Conservation (phyloP, 2,797 vertebrate genomes). For the Fringilla coelebs region DNA sequence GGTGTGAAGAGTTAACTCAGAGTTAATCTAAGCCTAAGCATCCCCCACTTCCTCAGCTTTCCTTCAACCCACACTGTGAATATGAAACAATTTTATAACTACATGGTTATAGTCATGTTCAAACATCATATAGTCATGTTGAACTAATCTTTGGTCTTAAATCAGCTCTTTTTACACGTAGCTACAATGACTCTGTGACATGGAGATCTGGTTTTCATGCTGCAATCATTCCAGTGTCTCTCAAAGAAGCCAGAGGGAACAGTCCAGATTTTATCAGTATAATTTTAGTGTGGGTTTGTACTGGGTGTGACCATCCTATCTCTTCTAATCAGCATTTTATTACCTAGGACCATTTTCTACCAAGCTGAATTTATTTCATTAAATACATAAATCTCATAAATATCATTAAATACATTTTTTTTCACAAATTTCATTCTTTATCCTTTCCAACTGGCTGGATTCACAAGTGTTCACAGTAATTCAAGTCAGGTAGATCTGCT, state of each 20-base stretch:
- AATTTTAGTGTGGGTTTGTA: not conserved
- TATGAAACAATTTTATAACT: not conserved
- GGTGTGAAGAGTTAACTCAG: not conserved
- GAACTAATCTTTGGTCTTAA: not conserved
- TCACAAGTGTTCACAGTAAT: not conserved
- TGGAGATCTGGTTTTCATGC: not conserved
- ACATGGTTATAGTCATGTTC: not conserved
- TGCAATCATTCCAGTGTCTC: not conserved
- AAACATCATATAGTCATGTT: not conserved
- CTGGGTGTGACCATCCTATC: not conserved
- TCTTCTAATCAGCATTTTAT: not conserved
- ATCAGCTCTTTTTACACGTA: not conserved
- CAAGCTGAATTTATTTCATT: not conserved
- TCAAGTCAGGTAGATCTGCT: not conserved
- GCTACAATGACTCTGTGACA: not conserved
- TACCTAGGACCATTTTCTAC: not conserved
- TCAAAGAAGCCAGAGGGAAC: not conserved
- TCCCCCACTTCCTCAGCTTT: rapidly evolving
- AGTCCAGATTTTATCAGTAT: not conserved
- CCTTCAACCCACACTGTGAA: not conserved
- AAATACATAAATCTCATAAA: too few species aligned
- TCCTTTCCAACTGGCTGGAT: not conserved
- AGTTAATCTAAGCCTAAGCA: not conserved
- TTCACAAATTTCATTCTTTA: not conserved
- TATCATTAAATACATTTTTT: too few species aligned